A percentile compares a stretch with the other conserved stretches of the same genome.
Evolutionary conservation across 2,888 invertebrate species (phyloP).

Genomic region (Spatulosminthurus flaviceps): DNA sequence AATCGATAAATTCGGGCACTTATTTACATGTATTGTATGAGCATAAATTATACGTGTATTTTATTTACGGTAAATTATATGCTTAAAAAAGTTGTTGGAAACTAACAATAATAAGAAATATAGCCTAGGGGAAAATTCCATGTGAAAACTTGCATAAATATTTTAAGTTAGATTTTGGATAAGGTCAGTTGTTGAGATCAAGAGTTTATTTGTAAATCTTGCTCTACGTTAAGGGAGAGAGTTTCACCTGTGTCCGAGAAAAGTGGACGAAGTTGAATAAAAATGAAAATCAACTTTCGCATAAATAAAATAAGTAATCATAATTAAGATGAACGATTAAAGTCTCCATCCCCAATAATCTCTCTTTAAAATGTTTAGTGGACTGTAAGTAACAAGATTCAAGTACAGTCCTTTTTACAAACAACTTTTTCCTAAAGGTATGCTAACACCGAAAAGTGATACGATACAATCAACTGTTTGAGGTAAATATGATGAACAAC

Average conservation of each 20-base stretch:
- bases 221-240: too few species aligned
- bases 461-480: slow-evolving; percentile 27
- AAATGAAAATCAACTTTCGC: neutral
- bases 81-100: too few species aligned
- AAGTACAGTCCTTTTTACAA: neutral
- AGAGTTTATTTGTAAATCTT: too few species aligned
- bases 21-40: neutral
- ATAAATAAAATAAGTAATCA: neutral
- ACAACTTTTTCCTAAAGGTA: slow-evolving; percentile 22
- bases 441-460: slow-evolving; percentile 41
- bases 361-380: neutral
- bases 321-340: slow-evolving; percentile 7
- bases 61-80: too few species aligned
- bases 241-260: too few species aligned
- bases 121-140: too few species aligned
- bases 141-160: too few species aligned
- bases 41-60: too few species aligned
- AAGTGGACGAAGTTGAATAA: neutral
- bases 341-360: neutral
- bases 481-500: slow-evolving; percentile 35
- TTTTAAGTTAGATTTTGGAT: too few species aligned
- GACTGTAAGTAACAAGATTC: neutral
- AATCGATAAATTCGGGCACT: neutral
- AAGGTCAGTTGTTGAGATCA: too few species aligned
- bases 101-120: too few species aligned